Conservation (phyloP, 2,797 vertebrate genomes). For the Acomys russatus region DNA sequence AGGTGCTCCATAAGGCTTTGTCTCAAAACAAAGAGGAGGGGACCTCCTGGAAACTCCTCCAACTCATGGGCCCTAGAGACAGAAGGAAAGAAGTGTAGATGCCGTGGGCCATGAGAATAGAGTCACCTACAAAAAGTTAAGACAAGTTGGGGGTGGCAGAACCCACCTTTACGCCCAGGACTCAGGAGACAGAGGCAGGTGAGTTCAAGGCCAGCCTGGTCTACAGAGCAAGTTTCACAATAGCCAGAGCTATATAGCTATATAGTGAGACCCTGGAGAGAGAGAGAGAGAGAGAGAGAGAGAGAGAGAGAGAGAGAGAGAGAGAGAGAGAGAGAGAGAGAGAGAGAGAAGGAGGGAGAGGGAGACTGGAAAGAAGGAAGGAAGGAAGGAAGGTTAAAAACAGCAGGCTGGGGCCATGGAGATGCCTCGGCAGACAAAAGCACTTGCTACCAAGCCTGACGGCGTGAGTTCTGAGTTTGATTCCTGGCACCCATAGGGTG, state of each 20-base stretch:
- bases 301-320: accelerated
- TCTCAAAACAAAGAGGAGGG: too few species aligned
- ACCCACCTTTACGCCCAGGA: too few species aligned
- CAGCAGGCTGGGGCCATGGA: neutral
- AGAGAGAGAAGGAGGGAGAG: neutral
- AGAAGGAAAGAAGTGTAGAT: too few species aligned
- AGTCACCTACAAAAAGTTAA: neutral
- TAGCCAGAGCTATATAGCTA: neutral
- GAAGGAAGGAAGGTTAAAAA: too few species aligned
- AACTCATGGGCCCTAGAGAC: too few species aligned
- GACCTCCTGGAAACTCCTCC: too few species aligned
- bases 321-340: neutral
- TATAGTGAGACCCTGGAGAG: neutral
- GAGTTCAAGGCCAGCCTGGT: neutral
- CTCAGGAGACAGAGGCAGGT: neutral
- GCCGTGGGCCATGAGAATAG: neutral
- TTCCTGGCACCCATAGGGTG: neutral
- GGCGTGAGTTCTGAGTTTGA: neutral
- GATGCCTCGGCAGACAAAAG: neutral
- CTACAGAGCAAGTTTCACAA: neutral
- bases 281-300: neutral
- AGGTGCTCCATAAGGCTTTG: too few species aligned
- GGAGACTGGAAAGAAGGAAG: accelerated
- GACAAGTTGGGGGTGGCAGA: neutral
- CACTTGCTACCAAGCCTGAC: neutral